phyloP scores from a whole-genome alignment of 2,888 invertebrate genomes.

The Lapara coniferarum region DNA sequence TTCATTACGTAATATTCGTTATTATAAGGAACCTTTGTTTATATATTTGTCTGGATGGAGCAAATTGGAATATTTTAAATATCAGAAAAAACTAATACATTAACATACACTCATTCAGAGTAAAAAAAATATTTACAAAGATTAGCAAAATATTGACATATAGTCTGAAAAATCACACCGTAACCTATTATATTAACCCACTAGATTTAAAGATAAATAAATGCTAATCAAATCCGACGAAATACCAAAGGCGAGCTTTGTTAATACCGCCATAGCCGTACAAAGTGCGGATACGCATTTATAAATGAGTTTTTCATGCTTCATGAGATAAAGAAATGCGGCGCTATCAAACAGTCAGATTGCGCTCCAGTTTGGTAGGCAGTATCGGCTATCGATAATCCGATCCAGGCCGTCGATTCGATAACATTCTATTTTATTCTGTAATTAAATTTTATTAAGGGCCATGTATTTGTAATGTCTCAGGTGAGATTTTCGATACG shows the following conservation, averaged over 20 bases:
- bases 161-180: background rate
- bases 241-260: background rate
- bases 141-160: too few species aligned
- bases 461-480: conserved; percentile 11
- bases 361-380: conserved; percentile 23
- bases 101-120: too few species aligned
- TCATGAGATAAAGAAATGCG: conserved; percentile 24
- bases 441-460: conserved; percentile 27
- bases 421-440: conserved; percentile 19
- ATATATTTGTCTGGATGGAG: too few species aligned
- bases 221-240: background rate
- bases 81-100: too few species aligned
- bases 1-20: too few species aligned
- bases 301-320: conserved; percentile 28
- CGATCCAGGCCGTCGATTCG: conserved; percentile 18
- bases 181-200: background rate
- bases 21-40: too few species aligned
- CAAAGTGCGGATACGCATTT: conserved; percentile 17
- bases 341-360: conserved; percentile 26
- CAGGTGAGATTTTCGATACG: background rate
- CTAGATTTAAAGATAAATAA: background rate
- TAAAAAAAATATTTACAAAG: too few species aligned
- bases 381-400: conserved; percentile 27
- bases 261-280: background rate
- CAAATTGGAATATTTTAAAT: too few species aligned